phyloP scores from a whole-genome alignment of 1,140 invertebrate species.

The Gryon sp. region DNA sequence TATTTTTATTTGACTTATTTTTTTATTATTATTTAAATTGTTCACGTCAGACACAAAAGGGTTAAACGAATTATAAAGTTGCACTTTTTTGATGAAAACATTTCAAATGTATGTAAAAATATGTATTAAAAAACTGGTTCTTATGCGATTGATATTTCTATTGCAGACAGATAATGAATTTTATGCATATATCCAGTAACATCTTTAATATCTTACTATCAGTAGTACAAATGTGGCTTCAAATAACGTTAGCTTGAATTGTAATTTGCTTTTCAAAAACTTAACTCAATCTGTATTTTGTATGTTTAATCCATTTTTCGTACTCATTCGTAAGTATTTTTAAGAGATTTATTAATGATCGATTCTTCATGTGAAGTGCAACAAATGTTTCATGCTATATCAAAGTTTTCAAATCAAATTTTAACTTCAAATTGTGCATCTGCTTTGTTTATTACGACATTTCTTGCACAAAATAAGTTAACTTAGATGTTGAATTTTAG shows the following conservation, averaged over 20 bases:
- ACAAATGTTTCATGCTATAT: slow-evolving; percentile 23
- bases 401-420: background rate
- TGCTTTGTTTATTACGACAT: slow-evolving; percentile 4
- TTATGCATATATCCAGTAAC: slow-evolving; percentile 42
- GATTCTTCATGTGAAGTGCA: slow-evolving; percentile 29
- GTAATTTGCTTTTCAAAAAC: slow-evolving; percentile 38
- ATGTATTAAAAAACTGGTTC: slow-evolving; percentile 10
- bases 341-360: slow-evolving; percentile 19
- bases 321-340: slow-evolving; percentile 47
- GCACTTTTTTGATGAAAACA: slow-evolving; percentile 21
- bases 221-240: slow-evolving; percentile 40
- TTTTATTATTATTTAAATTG: background rate
- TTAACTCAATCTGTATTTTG: slow-evolving; percentile 42
- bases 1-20: background rate
- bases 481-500: too few species aligned
- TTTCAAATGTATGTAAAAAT: background rate
- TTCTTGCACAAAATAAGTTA: slow-evolving; percentile 7
- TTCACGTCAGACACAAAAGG: slow-evolving; percentile 44
- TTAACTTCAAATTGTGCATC: background rate
- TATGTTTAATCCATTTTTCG: slow-evolving; percentile 47
- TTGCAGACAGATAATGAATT: slow-evolving; percentile 50
- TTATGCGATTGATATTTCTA: slow-evolving; percentile 36
- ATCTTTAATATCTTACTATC: slow-evolving; percentile 39
- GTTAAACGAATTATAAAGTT: slow-evolving; percentile 27
- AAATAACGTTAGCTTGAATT: slow-evolving; percentile 43